phyloP scores from a whole-genome alignment of 2,888 invertebrate species.

The Eupithecia subumbrata region DNA sequence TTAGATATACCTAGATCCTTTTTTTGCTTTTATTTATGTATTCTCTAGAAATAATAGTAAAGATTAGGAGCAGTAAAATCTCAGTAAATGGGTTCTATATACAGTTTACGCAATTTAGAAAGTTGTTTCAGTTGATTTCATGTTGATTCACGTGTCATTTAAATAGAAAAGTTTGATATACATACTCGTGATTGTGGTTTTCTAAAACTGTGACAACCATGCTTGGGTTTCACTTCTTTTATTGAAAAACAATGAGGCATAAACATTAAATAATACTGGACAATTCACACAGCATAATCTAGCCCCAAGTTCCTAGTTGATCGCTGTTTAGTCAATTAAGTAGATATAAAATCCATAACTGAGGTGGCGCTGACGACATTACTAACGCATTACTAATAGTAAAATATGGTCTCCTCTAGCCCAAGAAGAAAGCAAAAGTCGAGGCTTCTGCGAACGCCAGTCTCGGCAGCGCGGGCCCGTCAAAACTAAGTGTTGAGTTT shows the following conservation, averaged over 20 bases:
- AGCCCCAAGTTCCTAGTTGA: neutral
- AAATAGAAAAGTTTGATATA: neutral
- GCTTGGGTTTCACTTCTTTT: slow-evolving; percentile 3
- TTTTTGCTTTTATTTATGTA: slow-evolving; percentile 10
- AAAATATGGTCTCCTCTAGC: slow-evolving; percentile 64
- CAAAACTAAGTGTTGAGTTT: slow-evolving; percentile 76
- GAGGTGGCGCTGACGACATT: slow-evolving; percentile 1
- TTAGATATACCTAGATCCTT: slow-evolving; percentile 29
- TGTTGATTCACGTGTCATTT: neutral
- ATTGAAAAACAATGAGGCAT: neutral
- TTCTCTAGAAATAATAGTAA: neutral
- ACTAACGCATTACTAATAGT: slow-evolving; percentile 40
- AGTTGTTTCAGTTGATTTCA: neutral
- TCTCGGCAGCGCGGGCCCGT: slow-evolving; percentile 61
- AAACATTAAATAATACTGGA: neutral
- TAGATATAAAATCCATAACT: slow-evolving; percentile 3
- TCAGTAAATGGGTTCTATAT: slow-evolving; percentile 1
- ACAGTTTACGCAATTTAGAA: neutral
- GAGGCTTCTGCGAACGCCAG: slow-evolving; percentile 60
- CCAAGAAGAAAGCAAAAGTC: slow-evolving; percentile 75
- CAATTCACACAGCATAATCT: neutral
- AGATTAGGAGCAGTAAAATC: neutral
- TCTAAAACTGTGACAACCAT: neutral
- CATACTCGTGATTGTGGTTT: neutral
- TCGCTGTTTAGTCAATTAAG: neutral